Evolutionary conservation across 2,113 vertebrate species (phyloP).

Genomic region (Cichladusa arquata): DNA sequence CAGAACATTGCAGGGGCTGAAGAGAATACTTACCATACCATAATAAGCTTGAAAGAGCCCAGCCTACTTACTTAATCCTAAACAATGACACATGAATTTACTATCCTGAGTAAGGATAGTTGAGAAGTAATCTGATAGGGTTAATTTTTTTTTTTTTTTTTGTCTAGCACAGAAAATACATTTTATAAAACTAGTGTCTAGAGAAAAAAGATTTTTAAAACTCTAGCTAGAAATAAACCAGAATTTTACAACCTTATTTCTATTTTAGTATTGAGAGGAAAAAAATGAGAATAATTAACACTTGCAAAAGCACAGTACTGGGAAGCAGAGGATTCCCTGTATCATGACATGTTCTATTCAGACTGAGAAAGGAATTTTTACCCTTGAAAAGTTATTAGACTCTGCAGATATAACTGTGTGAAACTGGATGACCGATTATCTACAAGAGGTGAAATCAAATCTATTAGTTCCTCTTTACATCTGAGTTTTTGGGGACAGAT

Average conservation of each 20-base stretch:
- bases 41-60: not conserved
- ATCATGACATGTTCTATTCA: rapidly evolving
- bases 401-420: not conserved
- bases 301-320: not conserved
- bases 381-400: not conserved
- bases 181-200: not conserved
- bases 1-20: not conserved
- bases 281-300: not conserved
- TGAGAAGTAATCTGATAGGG: not conserved
- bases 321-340: not conserved
- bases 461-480: not conserved
- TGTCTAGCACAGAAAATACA: not conserved
- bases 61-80: not conserved
- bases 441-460: not conserved
- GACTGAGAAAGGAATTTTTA: not conserved
- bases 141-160: not conserved
- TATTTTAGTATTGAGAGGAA: not conserved
- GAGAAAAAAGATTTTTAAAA: not conserved
- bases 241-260: not conserved
- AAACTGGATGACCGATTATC: not conserved
- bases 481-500: not conserved
- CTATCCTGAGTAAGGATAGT: not conserved
- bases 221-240: not conserved
- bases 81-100: not conserved
- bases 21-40: not conserved